Conservation (phyloP, 1,140 invertebrate genomes). For the Zaprionus vittiger region DNA sequence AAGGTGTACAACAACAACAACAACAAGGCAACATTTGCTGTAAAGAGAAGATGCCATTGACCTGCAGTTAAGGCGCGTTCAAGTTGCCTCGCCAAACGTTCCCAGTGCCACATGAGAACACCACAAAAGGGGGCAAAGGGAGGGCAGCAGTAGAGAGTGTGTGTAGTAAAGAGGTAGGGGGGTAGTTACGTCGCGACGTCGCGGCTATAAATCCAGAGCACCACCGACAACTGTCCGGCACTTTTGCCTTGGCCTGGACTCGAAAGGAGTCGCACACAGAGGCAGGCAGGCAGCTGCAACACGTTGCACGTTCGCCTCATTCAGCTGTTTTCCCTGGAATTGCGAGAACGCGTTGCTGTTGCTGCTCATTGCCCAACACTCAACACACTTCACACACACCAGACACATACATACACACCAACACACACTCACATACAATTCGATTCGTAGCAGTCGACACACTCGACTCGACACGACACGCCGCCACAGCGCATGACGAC, state of each 20-base stretch:
- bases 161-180: neutral
- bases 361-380: slow-evolving; percentile 25
- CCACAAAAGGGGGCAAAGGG: neutral
- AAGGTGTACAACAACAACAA: slow-evolving; percentile 17
- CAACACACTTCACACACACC: slow-evolving; percentile 31
- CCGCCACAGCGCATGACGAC: slow-evolving; percentile 36
- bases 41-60: slow-evolving; percentile 47
- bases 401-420: slow-evolving; percentile 18
- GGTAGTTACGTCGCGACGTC: slow-evolving; percentile 15
- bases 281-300: slow-evolving; percentile 6
- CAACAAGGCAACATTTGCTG: slow-evolving; percentile 25
- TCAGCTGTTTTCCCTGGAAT: slow-evolving; percentile 76
- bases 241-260: slow-evolving; percentile 75
- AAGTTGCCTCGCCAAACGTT: slow-evolving; percentile 23
- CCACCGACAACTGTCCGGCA: slow-evolving; percentile 53
- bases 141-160: neutral
- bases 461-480: slow-evolving; percentile 3
- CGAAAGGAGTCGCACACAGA: slow-evolving; percentile 8
- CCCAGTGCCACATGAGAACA: slow-evolving; percentile 8
- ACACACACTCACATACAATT: slow-evolving; percentile 13
- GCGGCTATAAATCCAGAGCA: slow-evolving; percentile 77
- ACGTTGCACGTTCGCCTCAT: slow-evolving; percentile 38
- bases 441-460: slow-evolving; percentile 8
- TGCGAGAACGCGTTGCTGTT: slow-evolving; percentile 57
- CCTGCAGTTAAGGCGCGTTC: slow-evolving; percentile 29